These are phyloP conservation scores for Euproctis similis DNA, from an alignment of 2,888 invertebrate genomes.

Conservation along the genomic window DNA sequence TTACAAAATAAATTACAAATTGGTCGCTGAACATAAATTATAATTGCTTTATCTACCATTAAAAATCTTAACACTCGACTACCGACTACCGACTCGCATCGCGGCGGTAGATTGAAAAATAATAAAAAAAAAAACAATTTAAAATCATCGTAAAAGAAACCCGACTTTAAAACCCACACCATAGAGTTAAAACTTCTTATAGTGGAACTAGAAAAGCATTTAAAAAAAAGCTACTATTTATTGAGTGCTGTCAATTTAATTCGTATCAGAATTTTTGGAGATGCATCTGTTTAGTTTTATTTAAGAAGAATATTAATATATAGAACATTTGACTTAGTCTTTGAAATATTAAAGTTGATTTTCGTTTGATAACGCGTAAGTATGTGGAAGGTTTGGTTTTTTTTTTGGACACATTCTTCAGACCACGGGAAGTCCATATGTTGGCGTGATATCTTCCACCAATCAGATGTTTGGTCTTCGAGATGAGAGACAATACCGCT, in stretches of 20 bases:
- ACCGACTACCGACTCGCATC: constrained; percentile 3
- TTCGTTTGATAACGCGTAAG: constrained; percentile 9
- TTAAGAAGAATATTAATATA: too few relatives aligned
- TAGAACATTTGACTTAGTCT: constrained; percentile 16
- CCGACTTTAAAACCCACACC: rapidly evolving
- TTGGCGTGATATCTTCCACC: constrained; percentile 35
- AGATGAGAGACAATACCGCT: constrained; percentile 69
- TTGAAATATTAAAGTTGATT: background rate
- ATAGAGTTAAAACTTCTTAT: constrained; percentile 5
- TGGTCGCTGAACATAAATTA: constrained; percentile 17
- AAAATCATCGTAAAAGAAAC: too few relatives aligned
- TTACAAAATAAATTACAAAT: constrained; percentile 4
- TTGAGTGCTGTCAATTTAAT: constrained; percentile 56
- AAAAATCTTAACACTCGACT: constrained; percentile 16
- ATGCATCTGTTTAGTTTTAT: constrained; percentile 47
- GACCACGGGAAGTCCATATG: constrained; percentile 36
- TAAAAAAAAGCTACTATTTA: constrained; percentile 33
- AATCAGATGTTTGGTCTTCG: constrained; percentile 37
- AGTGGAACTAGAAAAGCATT: constrained; percentile 12
- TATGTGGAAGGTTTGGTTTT: constrained; percentile 30
- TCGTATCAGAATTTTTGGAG: constrained; percentile 44
- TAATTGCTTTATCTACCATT: constrained; percentile 13
- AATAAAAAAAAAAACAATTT: constrained; percentile 1
- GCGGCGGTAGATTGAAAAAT: constrained; percentile 15
- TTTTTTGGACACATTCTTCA: constrained; percentile 41